Percentiles rank a stretch among this genome's conserved stretches.
phyloP scores from a whole-genome alignment of 2,113 vertebrate genomes.

The Hypomesus transpacificus region DNA sequence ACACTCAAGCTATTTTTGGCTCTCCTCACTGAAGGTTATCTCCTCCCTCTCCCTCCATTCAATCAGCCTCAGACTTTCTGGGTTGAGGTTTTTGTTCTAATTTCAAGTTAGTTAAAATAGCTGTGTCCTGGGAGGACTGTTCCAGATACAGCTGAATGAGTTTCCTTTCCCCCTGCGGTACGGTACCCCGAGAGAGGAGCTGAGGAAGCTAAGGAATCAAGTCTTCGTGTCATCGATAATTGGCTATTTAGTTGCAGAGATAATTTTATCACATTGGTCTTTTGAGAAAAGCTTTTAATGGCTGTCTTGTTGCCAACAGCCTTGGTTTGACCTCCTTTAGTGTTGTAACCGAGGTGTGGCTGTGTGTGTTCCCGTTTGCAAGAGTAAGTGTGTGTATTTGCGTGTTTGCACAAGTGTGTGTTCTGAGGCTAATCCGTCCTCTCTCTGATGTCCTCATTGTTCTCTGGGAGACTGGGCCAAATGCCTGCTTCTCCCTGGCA shows the following conservation, averaged over 20 bases:
- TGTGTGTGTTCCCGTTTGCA: not conserved
- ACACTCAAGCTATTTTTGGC: slow-evolving; percentile 42
- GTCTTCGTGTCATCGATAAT: not conserved
- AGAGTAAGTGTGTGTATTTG: not conserved
- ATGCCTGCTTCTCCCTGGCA: slow-evolving; percentile 34
- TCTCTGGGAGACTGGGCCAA: slow-evolving; percentile 40
- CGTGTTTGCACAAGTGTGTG: not conserved
- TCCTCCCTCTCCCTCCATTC: not conserved
- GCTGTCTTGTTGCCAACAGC: not conserved
- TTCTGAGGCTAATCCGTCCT: slow-evolving; percentile 30
- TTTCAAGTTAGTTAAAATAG: slow-evolving; percentile 8
- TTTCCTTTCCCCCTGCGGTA: too few species aligned
- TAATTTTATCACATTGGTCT: too few species aligned
- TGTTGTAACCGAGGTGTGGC: not conserved
- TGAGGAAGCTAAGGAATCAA: too few species aligned
- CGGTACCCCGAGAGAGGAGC: too few species aligned
- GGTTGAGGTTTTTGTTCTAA: not conserved
- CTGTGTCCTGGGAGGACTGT: slow-evolving; percentile 14
- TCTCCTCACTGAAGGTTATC: slow-evolving; percentile 21
- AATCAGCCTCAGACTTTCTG: slow-evolving; percentile 13
- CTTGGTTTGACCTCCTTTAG: not conserved
- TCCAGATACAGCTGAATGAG: slow-evolving; percentile 26
- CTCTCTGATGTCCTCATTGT: slow-evolving; percentile 27
- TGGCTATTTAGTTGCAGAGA: too few species aligned
- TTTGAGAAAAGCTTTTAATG: not conserved